Conservation (phyloP, 1,140 invertebrate species). For the Archegozetes longisetosus region DNA sequence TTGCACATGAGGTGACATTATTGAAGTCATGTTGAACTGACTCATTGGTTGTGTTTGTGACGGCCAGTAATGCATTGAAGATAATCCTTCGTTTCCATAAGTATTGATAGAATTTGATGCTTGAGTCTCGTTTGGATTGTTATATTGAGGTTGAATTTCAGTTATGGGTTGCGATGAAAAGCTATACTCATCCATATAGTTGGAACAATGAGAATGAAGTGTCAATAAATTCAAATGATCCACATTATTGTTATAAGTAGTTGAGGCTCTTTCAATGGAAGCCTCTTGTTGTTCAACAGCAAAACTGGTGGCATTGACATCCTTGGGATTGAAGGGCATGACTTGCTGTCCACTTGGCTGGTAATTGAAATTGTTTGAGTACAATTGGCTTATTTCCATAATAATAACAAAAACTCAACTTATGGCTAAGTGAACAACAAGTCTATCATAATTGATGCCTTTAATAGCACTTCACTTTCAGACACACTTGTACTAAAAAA, state of each 20-base stretch:
- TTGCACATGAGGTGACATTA: not conserved
- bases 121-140: not conserved
- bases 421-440: not conserved
- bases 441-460: not conserved
- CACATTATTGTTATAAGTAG: not conserved
- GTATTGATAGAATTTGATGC: not conserved
- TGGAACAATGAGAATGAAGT: not conserved
- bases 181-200: not conserved
- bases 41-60: not conserved
- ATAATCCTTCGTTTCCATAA: not conserved
- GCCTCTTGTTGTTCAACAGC: not conserved
- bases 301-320: not conserved
- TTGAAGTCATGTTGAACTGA: not conserved
- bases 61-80: not conserved
- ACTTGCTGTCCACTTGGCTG: not conserved
- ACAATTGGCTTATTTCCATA: not conserved
- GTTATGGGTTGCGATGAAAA: not conserved
- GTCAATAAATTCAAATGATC: not conserved
- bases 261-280: not conserved
- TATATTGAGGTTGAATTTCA: not conserved
- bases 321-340: not conserved
- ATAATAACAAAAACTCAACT: too few species aligned
- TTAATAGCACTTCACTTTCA: not conserved
- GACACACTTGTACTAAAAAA: too few species aligned
- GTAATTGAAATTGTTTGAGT: not conserved